Base-by-base conservation (phyloP, 2,888 invertebrate species). In the Zygothrica quintamaculata region DNA sequence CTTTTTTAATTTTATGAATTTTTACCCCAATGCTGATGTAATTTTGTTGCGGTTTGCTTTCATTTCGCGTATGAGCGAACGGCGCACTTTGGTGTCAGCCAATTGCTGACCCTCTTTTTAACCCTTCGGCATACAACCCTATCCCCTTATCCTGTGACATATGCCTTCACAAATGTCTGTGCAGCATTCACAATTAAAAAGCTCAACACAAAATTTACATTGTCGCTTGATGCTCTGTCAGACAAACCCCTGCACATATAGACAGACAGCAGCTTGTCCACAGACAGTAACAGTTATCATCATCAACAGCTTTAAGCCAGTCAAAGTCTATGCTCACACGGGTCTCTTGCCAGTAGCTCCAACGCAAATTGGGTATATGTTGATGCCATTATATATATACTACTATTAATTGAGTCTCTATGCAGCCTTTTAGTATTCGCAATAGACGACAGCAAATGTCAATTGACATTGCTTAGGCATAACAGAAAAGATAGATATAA, bases 151-250 rank as follows among this genome's bases (percentile, higher is more conserved):
- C 15, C 15, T 3, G 39, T 18, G 22, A 39, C 29, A 22, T 29
- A 26, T 16, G 8, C 12, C 11, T 12, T 1, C 42, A 9, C 25
- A 26, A 33, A 40, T 18, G 13, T n/a, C 64, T 37, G 37, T 60
- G 62, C 47, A 60, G 67, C 70, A 74, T 79, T 85, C 75, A 84
- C 78, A 84, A 84, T 84, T 84, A 84, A 84, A 82, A 84, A 84
- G 84, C 84, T 86, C 78, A 86, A 86, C 84, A 86, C 76, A 81
- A 80, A 84, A 86, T 84, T 84, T 84, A 86, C 84, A 85, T 84
- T 84, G 84, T 84, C 85, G 77, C 85, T 72, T 80, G 77, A 75
- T 70, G 73, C 62, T 68, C 65, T 65, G 73, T 40, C 55, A 53
- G 53, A 43, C 62, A 48, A 55, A 75, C 60, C 65, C 51, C 65